Evolutionary conservation across 2,113 vertebrate genomes (phyloP).

Genomic region (Podilymbus podiceps): DNA sequence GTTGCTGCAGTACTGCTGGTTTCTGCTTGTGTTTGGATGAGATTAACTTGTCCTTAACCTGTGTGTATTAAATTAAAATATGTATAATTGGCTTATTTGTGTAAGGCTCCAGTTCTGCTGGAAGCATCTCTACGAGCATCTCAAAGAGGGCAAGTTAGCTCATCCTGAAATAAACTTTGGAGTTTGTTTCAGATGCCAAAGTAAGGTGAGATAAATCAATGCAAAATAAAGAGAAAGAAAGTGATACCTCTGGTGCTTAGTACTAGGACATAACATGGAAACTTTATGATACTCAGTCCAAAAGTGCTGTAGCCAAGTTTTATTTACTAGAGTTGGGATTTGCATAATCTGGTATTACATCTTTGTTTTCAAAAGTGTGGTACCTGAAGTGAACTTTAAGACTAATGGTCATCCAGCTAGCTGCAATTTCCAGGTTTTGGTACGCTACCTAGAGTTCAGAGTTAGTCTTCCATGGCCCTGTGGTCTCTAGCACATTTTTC

Average conservation of each 20-base stretch:
- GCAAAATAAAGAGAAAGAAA: not conserved
- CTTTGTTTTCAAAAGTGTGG: not conserved
- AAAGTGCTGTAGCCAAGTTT: not conserved
- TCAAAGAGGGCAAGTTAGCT: not conserved
- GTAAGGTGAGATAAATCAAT: not conserved
- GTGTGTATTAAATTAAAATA: not conserved
- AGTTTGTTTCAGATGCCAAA: not conserved
- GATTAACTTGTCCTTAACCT: not conserved
- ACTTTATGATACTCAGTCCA: not conserved
- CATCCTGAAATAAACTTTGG: not conserved
- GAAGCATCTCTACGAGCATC: not conserved
- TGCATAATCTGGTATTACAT: not conserved
- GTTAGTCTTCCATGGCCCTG: not conserved
- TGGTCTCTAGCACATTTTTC: constrained; percentile 6
- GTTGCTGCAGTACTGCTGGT: not conserved
- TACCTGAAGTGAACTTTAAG: not conserved
- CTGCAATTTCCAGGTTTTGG: not conserved
- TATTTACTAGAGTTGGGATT: not conserved
- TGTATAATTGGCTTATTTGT: not conserved
- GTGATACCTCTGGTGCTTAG: not conserved
- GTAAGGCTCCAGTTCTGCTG: not conserved
- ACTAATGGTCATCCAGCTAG: not conserved
- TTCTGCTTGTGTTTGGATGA: not conserved
- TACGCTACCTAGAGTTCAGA: not conserved
- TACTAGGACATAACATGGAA: not conserved